Evolutionary conservation across 2,888 invertebrate species (phyloP), one percentile per base, ranked within the genome.

Genomic region (Nomada flava): DNA sequence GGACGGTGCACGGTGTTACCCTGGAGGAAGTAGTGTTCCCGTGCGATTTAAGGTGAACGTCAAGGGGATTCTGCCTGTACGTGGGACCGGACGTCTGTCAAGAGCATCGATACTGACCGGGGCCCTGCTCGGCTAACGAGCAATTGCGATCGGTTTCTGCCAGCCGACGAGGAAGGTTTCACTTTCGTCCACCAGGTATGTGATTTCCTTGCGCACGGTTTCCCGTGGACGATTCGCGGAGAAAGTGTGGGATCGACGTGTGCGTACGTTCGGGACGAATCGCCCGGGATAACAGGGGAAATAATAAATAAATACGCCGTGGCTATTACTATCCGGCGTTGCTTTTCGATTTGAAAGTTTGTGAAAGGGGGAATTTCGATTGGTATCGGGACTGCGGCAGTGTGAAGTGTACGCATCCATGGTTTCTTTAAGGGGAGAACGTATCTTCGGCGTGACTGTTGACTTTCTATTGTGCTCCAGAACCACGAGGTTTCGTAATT

Each of bases 391-490:
- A 64, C 62, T n/a, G 29, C 23, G 44, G 23, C 26, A 13, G 20
- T 18, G 29, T 4, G 15, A 36, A 3, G 64, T 5, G 20, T 36
- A 60, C n/a, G 26, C 53, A 20, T 20, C 60, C 50, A 47, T 47
- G 15, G 65, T 50, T 62, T 67, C 71, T 53, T 60, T 60, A 18
- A 9, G 47, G 36, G 15, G n/a, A 10, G 67, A 53, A 47, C 50
- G 64, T 67, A 78, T 20, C 71, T 60, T 52, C 42, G 44, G 36
- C 63, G 67, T 36, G 53, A 78, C 65, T 53, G 79, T 70, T 72
- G 79, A 79, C 80, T 80, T 80, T 80, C 80, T 80, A 80, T 80
- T 79, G 72, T 79, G 64, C 79, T 78, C 79, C 36, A 55, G 26
- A 65, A 70, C 65, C 65, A 64, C 26, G 72, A 42, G 67, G 72